Evolutionary conservation across 1,140 invertebrate genomes (phyloP).

Genomic region (Campodea augens): DNA sequence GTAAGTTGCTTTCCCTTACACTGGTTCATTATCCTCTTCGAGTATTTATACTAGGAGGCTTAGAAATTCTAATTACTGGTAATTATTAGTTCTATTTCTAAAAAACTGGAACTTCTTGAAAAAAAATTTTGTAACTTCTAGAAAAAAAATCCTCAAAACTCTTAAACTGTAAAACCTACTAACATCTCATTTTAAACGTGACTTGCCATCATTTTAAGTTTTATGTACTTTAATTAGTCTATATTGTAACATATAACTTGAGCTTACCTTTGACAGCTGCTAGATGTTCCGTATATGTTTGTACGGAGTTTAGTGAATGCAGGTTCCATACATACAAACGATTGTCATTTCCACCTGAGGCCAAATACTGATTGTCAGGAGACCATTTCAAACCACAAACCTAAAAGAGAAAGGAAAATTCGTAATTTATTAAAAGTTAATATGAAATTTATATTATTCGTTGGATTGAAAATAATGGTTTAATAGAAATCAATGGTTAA

Average conservation of each 20-base stretch:
- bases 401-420: constrained; percentile 19
- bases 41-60: too few species aligned
- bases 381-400: constrained; percentile 98
- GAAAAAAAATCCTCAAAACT: too few species aligned
- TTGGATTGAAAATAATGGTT: background rate
- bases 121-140: too few species aligned
- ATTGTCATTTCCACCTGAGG: constrained; percentile 98
- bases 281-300: constrained; percentile 93
- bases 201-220: background rate
- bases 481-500: background rate
- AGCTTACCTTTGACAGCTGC: constrained; percentile 72
- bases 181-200: too few species aligned
- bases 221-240: background rate
- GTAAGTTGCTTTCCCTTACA: too few species aligned
- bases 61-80: too few species aligned
- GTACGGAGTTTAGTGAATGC: constrained; percentile 68
- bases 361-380: constrained; percentile 92
- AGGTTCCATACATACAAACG: constrained; percentile 95
- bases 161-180: too few species aligned
- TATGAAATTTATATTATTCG: background rate
- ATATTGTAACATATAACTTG: background rate
- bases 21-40: too few species aligned
- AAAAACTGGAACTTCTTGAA: too few species aligned
- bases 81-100: too few species aligned
- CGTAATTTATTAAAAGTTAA: constrained; percentile 8